A percentile compares a stretch with the other conserved stretches of the same genome.
Conservation (phyloP, 2,113 vertebrate genomes). For the Lipotes vexillifer region DNA sequence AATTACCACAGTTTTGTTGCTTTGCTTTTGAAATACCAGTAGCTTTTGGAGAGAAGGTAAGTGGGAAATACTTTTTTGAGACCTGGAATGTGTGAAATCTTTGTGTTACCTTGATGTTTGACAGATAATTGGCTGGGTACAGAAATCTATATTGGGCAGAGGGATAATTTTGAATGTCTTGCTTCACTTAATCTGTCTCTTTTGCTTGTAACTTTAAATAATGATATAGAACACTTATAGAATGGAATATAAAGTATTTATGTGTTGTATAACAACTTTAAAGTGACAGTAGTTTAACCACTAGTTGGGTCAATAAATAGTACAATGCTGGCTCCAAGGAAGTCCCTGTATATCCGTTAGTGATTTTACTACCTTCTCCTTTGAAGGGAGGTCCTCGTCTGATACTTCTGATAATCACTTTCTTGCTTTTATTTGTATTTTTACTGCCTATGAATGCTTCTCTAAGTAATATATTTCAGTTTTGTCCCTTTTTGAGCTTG, state of each 20-base stretch:
- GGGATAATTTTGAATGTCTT: neutral
- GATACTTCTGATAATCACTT: neutral
- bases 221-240: neutral
- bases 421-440: neutral
- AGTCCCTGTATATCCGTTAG: neutral
- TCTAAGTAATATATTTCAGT: neutral
- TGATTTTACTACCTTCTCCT: neutral
- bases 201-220: conserved; percentile 17
- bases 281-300: neutral
- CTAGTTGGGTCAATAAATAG: neutral
- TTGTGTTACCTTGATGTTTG: neutral
- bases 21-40: neutral
- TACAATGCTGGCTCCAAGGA: neutral
- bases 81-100: neutral
- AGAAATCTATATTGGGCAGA: neutral
- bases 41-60: neutral
- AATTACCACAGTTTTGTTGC: neutral
- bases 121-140: neutral
- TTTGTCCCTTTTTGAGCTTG: neutral
- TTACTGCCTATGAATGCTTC: neutral
- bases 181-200: neutral
- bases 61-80: neutral
- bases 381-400: neutral
- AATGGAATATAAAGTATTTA: neutral
- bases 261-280: neutral